Conservation (phyloP, 1,140 invertebrate species). For the Hyles vespertilio region DNA sequence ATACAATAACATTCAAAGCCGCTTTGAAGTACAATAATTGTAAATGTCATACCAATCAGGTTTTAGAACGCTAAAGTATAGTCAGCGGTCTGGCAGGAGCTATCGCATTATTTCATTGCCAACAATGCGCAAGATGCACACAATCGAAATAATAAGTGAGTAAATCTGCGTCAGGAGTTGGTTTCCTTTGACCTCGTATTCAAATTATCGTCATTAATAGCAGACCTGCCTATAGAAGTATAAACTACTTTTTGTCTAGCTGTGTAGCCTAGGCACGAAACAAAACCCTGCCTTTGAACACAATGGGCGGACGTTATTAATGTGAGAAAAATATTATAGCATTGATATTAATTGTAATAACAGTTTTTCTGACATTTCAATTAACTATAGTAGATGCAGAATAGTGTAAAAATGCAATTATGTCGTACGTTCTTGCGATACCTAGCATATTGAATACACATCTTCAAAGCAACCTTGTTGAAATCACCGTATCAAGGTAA, state of each 20-base stretch:
- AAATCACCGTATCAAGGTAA: constrained; percentile 37
- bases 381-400: constrained; percentile 22
- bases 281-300: constrained; percentile 24
- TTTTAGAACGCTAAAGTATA: too few relatives aligned
- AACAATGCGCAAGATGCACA: constrained; percentile 11
- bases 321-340: constrained; percentile 52
- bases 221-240: constrained; percentile 14
- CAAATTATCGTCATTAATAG: constrained; percentile 27
- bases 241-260: constrained; percentile 20
- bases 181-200: constrained; percentile 28
- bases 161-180: constrained; percentile 15
- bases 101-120: neutral
- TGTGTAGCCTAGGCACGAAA: constrained; percentile 17
- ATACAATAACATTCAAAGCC: too few relatives aligned
- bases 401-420: constrained; percentile 41
- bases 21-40: too few relatives aligned
- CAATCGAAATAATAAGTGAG: constrained; percentile 5
- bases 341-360: constrained; percentile 31
- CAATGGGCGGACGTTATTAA: constrained; percentile 59
- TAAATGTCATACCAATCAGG: too few relatives aligned
- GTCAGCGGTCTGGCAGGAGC: too few relatives aligned
- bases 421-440: constrained; percentile 28
- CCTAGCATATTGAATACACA: constrained; percentile 23
- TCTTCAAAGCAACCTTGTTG: constrained; percentile 34
- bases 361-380: constrained; percentile 23